A percentile compares a stretch with the other conserved stretches of the same genome.
Evolutionary conservation across 2,888 invertebrate species (phyloP).

Genomic region (Cheiracanthium punctorium): DNA sequence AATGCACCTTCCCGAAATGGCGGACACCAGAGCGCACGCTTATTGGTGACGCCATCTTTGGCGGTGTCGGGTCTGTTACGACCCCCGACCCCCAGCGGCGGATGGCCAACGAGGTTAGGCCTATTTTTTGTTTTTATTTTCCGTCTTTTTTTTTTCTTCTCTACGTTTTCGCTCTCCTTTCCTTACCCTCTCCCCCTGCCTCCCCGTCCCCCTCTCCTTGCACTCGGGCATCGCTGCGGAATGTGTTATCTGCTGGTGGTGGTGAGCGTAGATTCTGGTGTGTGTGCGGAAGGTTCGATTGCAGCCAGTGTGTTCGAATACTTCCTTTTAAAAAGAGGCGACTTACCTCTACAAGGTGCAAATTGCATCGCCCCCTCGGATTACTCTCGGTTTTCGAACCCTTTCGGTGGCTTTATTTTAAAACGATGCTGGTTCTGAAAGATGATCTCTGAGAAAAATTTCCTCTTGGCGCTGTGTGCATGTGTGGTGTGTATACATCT

Average conservation of each 20-base stretch:
- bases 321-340: constrained; percentile 18
- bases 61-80: constrained; percentile 2
- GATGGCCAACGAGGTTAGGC: constrained; percentile 34
- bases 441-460: background rate
- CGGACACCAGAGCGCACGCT: background rate
- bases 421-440: constrained; percentile 16
- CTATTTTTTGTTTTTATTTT: constrained; percentile 16
- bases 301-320: constrained; percentile 7
- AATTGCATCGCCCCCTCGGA: constrained; percentile 17
- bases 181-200: background rate
- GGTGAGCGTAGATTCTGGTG: constrained; percentile 19
- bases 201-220: background rate
- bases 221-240: constrained; percentile 27
- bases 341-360: constrained; percentile 25
- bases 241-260: constrained; percentile 27
- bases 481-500: constrained; percentile 19
- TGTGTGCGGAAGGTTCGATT: constrained; percentile 12
- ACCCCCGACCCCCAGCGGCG: constrained; percentile 29
- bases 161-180: background rate
- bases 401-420: constrained; percentile 13
- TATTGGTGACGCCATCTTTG: constrained; percentile 44
- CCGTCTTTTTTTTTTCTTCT: background rate
- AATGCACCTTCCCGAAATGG: constrained; percentile 30
- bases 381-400: constrained; percentile 13
- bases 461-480: constrained; percentile 1